phyloP scores from a whole-genome alignment of 2,797 vertebrate species.

The Silurus lanzhouensis region DNA sequence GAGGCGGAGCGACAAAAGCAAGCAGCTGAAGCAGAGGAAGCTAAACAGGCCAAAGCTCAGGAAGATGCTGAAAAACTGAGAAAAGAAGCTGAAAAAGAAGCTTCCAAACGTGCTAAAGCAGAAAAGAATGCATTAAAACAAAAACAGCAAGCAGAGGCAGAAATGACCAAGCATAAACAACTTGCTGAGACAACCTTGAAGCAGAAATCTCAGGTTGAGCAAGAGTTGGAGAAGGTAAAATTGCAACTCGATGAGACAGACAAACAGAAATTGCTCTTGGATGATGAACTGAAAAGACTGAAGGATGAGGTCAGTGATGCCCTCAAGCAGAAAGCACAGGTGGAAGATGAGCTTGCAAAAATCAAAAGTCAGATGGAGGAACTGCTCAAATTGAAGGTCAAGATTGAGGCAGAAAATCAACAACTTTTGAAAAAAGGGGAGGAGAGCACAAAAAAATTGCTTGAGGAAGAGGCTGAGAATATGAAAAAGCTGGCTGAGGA shows the following conservation, averaged over 20 bases:
- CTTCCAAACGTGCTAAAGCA: conserved; percentile 78
- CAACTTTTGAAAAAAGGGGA: conserved; percentile 85
- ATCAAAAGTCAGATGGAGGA: conserved; percentile 92
- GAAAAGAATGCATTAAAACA: conserved; percentile 86
- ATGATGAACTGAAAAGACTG: conserved; percentile 89
- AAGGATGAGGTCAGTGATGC: conserved; percentile 88
- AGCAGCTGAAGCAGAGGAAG: conserved; percentile 84
- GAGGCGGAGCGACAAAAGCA: conserved; percentile 88
- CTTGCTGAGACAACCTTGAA: conserved; percentile 86
- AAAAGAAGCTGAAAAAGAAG: conserved; percentile 89
- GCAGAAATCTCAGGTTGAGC: conserved; percentile 91
- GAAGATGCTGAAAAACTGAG: conserved; percentile 83
- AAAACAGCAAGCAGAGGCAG: conserved; percentile 85
- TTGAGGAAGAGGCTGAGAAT: conserved; percentile 89
- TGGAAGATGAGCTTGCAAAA: conserved; percentile 88
- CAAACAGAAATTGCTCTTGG: conserved; percentile 86
- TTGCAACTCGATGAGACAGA: conserved; percentile 89
- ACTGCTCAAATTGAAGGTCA: conserved; percentile 84
- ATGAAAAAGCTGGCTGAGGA: conserved; percentile 93
- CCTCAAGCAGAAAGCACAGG: conserved; percentile 84
- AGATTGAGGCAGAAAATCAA: conserved; percentile 89
- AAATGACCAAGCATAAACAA: conserved; percentile 93
- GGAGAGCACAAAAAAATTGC: conserved; percentile 85
- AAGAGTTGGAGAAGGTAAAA: conserved; percentile 84
- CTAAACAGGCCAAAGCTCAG: conserved; percentile 81